Base-by-base conservation (phyloP, 1,140 invertebrate species). In the Rhyacophila brunnea region DNA sequence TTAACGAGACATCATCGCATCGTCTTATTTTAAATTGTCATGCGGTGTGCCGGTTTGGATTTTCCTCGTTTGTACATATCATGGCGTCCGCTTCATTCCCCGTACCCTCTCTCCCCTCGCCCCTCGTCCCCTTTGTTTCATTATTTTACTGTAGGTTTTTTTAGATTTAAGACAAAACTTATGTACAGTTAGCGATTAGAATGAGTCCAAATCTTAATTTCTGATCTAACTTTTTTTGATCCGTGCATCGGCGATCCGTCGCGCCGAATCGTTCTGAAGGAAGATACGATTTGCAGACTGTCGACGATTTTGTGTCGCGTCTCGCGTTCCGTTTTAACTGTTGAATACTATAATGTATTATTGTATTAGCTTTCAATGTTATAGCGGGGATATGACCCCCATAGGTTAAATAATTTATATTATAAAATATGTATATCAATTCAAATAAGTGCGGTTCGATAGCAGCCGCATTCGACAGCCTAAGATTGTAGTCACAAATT, bases 141-240 rank as follows among this genome's bases (percentile, higher is more conserved):
- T 60, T 46, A 18, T 61, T 58, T 5, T 75, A 68, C 71, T 73
- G 72, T 77, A 78, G 76, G 76, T 78, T 78, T 78, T 78, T 78
- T 78, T 62, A 78, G 76, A 70, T 65, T 73, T 79, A 79, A 79
- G 77, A 75, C 77, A 76, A 78, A 79, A 78, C 74, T 79, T 78
- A 79, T 79, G 75, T 79, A 79, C 77, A 79, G 77, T 79, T 65
- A 65, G 77, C 76, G 73, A 78, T 74, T 79, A 79, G 77, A 75
- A 72, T 53, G 40, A 20, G n/a, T 48, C 36, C 34, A 57, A 57
- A 49, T 57, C 20, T 42, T 58, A 47, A 50, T 40, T 58, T 61
- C 58, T 58, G 28, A 58, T 42, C 58, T 58, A 42, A 53, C 45
- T 55, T 62, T 61, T 59, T 62, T 62, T 47, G 56, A 18, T 43